A percentile compares a stretch with the other conserved stretches of the same genome.
Evolutionary conservation across 2,888 invertebrate species (phyloP).

Genomic region (Hypselothyrea guttata): DNA sequence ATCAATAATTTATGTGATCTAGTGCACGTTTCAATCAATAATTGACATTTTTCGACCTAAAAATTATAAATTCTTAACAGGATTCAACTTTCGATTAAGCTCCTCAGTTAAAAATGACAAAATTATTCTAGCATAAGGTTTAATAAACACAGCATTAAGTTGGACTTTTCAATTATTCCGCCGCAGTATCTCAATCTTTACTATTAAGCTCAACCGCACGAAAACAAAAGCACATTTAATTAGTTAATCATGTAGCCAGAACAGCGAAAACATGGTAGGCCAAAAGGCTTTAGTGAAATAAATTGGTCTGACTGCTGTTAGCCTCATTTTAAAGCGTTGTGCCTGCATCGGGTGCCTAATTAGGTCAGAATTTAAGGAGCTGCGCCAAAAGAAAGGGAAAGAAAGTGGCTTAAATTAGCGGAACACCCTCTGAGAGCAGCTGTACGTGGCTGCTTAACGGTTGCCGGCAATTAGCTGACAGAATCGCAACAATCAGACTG

Average conservation of each 20-base stretch:
- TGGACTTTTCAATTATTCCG: slow-evolving; percentile 3
- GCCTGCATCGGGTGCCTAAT: slow-evolving; percentile 21
- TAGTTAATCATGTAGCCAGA: no score
- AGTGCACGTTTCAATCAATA: no score
- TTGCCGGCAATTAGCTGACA: slow-evolving; percentile 43
- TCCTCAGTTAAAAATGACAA: no score
- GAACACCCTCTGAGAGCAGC: slow-evolving; percentile 2
- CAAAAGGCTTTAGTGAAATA: slow-evolving; percentile 2
- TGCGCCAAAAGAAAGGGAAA: slow-evolving; percentile 2
- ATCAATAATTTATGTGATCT: no score
- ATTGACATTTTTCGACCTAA: no score
- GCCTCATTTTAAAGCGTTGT: slow-evolving; percentile 8
- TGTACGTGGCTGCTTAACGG: slow-evolving; percentile 24
- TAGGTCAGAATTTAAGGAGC: slow-evolving; percentile 28
- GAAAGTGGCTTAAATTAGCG: slow-evolving; percentile 15
- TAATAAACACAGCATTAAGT: no score
- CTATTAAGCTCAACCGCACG: no score
- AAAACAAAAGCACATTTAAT: no score
- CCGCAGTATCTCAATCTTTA: no score
- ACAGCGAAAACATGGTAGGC: neutral
- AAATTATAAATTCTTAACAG: no score
- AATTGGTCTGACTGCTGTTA: slow-evolving; percentile 6
- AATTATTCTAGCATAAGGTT: no score
- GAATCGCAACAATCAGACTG: slow-evolving; percentile 38
- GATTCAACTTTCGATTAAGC: no score